phyloP scores from a whole-genome alignment of 1,140 invertebrate genomes.

The Aphelenchoides avenae region DNA sequence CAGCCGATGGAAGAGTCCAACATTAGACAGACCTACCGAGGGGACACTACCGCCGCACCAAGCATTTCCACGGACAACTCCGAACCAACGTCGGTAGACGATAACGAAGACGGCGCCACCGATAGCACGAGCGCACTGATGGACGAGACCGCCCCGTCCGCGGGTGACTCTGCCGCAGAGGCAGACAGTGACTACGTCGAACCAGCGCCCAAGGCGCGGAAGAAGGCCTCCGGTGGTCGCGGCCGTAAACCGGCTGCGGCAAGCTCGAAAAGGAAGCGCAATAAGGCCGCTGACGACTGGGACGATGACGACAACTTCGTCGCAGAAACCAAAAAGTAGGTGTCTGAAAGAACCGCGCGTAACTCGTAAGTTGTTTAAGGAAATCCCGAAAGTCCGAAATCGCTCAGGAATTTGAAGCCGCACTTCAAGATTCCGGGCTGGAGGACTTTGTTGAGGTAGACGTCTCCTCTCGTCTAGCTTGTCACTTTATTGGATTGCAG shows the following conservation, averaged over 20 bases:
- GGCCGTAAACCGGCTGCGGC: no score
- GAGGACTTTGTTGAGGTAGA: constrained; percentile 30
- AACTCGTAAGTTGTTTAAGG: constrained; percentile 23
- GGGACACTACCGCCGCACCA: no score
- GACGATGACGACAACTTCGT: constrained; percentile 35
- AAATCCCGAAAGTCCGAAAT: constrained; percentile 21
- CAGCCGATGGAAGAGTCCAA: no score
- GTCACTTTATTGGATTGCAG: constrained; percentile 24
- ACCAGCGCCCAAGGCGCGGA: constrained; percentile 12
- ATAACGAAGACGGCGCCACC: neutral
- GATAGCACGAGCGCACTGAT: neutral
- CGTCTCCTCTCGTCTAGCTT: constrained; percentile 22
- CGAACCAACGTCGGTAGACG: neutral
- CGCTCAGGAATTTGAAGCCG: constrained; percentile 4
- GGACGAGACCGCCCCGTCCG: neutral
- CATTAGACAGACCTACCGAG: no score
- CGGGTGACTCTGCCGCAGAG: constrained; percentile 8
- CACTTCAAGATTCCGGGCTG: constrained; percentile 5
- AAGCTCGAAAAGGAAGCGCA: constrained; percentile 24
- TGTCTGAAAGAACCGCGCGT: neutral
- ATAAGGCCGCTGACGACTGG: constrained; percentile 25
- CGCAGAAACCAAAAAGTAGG: constrained; percentile 28
- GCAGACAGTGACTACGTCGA: constrained; percentile 6
- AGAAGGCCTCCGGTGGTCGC: constrained; percentile 23
- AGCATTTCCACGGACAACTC: no score